Evolutionary conservation across 2,797 vertebrate species (phyloP), one percentile per base, ranked within the genome.

Genomic region (Hozukius guyotensis): DNA sequence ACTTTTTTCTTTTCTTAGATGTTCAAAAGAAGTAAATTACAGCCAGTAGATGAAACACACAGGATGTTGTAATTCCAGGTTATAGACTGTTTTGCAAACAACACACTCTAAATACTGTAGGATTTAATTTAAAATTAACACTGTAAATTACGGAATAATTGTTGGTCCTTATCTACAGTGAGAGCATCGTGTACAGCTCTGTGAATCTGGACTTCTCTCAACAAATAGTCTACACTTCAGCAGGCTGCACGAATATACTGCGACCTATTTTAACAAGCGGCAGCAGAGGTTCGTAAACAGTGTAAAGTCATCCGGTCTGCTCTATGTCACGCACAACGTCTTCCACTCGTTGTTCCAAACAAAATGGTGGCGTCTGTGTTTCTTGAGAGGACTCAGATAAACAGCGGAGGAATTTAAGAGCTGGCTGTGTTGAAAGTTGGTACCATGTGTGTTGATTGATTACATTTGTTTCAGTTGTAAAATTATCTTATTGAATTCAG

Each of bases 291-390:
- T 69, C 6, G 31, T 76, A 62, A 85, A 68, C 64, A 25, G 25
- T 8, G n/a, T 13, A 18, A 20, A 27, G 61, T 57, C 70, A 9
- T 22, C 5, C 3, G 2, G 18, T 72, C 81, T 75, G 81, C 27
- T 80, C 49, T n/a, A 22, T 69, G 65, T 80, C 32, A 74, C 72
- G 56, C 12, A 24, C 27, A 61, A 53, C 5, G 6, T 64, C 60
- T 24, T 52, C 34, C 32, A 55, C 61, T 66, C n/a, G 34, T 69
- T 75, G 29, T 65, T 62, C 56, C 25, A 88, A 81, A 88, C 64
- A 77, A 73, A 73, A 59, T 14, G 61, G 29, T 13, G 53, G 16
- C 16, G 5, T 6, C 57, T 36, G 10, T 16, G 49, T 31, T 78
- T 74, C 52, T 53, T 6, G 0, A 22, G 55, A 69, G 27, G 70